These are phyloP conservation scores for Notolabrus celidotus DNA, from an alignment of 2,797 vertebrate species.

Conservation along the genomic window DNA sequence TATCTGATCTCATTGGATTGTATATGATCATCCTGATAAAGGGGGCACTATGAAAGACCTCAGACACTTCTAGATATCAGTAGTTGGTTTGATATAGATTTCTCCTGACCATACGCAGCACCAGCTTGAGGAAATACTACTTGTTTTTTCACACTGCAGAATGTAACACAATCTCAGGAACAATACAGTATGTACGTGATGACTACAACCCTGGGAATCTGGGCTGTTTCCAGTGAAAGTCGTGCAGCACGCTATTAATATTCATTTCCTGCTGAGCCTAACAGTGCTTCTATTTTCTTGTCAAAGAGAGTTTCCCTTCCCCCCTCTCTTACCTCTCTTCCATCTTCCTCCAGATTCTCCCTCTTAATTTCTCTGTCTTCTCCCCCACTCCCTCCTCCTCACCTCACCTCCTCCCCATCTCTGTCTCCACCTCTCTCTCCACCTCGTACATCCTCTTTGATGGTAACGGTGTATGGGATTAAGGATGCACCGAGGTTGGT, in stretches of 20 bases:
- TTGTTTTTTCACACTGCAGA: not conserved
- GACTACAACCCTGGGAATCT: constrained; percentile 17
- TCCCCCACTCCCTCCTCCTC: not conserved
- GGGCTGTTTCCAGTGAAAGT: constrained; percentile 26
- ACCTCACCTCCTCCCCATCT: constrained; percentile 15
- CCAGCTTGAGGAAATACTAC: not conserved
- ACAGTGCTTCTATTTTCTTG: constrained; percentile 55
- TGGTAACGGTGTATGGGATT: constrained; percentile 42
- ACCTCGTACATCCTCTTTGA: constrained; percentile 41
- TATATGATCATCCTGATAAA: too few relatives aligned
- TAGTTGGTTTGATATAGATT: too few relatives aligned
- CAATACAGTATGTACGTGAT: not conserved
- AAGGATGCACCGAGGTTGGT: constrained; percentile 43
- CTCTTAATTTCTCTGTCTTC: constrained; percentile 16
- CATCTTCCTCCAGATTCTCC: constrained; percentile 15
- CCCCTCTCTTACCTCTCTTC: constrained; percentile 6
- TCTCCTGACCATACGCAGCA: not conserved
- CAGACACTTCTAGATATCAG: too few relatives aligned
- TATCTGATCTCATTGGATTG: too few relatives aligned
- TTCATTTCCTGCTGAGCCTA: constrained; percentile 54
- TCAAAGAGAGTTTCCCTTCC: constrained; percentile 29
- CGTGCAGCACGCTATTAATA: constrained; percentile 56
- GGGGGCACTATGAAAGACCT: too few relatives aligned
- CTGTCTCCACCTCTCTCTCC: constrained; percentile 26
- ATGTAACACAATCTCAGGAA: not conserved